A percentile compares a stretch with the other conserved stretches of the same genome.
phyloP scores from a whole-genome alignment of 2,113 vertebrate genomes.

The Daphoenositta chrysoptera region DNA sequence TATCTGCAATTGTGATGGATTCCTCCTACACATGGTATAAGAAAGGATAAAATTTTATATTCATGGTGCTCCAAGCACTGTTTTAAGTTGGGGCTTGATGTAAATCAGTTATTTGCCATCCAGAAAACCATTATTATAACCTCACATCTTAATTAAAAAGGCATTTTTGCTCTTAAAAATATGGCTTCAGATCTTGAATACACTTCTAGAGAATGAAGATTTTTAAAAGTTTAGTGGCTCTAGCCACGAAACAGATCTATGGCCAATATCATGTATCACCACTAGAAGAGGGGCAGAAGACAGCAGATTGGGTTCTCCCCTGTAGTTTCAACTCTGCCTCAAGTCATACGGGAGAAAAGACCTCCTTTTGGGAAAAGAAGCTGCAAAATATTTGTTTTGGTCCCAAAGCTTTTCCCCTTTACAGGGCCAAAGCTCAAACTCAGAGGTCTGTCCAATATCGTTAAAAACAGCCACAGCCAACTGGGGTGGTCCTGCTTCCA shows the following conservation, averaged over 20 bases:
- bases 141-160: background rate
- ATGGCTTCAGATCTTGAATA: background rate
- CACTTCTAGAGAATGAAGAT: background rate
- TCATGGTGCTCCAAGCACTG: background rate
- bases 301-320: background rate
- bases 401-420: background rate
- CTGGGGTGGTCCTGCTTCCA: background rate
- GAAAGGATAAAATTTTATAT: constrained; percentile 16
- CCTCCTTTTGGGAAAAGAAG: background rate
- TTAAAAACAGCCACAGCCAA: background rate
- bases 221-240: background rate
- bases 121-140: background rate
- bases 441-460: background rate
- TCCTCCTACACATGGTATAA: constrained; percentile 10
- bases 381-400: background rate
- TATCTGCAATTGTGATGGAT: constrained; percentile 16
- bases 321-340: background rate
- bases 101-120: constrained; percentile 2
- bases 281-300: background rate
- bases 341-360: background rate
- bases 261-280: background rate
- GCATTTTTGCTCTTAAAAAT: background rate
- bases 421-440: background rate
- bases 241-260: background rate
- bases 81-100: constrained; percentile 1